Evolutionary conservation across 2,113 vertebrate species (phyloP), one percentile per base, ranked within the genome.

Genomic region (Gavia stellata): DNA sequence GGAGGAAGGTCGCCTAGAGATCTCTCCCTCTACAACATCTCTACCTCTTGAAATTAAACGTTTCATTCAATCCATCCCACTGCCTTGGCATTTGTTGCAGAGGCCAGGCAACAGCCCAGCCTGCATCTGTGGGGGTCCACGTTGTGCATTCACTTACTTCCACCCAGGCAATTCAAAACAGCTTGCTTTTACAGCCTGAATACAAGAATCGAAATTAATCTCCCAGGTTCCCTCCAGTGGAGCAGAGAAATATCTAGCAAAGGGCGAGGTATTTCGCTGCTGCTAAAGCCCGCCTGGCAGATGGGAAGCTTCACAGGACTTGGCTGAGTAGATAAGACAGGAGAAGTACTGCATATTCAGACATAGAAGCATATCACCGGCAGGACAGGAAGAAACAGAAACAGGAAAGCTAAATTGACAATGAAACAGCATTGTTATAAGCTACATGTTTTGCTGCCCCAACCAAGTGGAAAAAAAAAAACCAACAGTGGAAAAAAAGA

Each of bases 21-120:
- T 42, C 34, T 53, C 67, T 45, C 14, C 14, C 38, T 17, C 58
- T 50, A 24, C 45, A 26, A 20, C 34, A 67, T 25, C n/a, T 33
- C 31, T 47, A 28, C 34, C 17, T 89, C 66, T 40, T 63, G 53
- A 72, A 36, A 77, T 31, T 2, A 38, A 63, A 68, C 1, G 0
- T 70, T 80, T 34, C 31, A 23, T 61, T 81, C 50, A 40, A 3
- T 12, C 52, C 15, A 6, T 14, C 38, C 31, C 26, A 20, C 25
- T 53, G 38, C 23, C 47, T 15, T 31, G 55, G 49, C 17, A 29
- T 1, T 8, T 0, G 0, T 8, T 23, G 66, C 36, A 44, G 59
- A 44, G n/a, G 23, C 23, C n/a, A 14, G 28, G 53, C 62, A 29
- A 24, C 12, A 73, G 49, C 56, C 44, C 53, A 74, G 59, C 21